Evolutionary conservation across 2,888 invertebrate genomes (phyloP).

Genomic region (Mythimna lalbum): DNA sequence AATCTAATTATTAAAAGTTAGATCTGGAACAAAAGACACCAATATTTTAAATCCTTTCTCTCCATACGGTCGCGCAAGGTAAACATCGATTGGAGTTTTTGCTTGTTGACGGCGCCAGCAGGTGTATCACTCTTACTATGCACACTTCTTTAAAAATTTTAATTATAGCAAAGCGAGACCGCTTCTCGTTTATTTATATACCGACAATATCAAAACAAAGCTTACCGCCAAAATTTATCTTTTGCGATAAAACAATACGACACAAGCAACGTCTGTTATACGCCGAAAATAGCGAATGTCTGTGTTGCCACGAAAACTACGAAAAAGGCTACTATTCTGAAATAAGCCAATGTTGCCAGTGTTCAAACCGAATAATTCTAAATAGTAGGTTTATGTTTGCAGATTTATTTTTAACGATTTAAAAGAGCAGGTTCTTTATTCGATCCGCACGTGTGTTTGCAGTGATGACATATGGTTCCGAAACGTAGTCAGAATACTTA

Average conservation of each 20-base stretch:
- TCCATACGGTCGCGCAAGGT: conserved; percentile 62
- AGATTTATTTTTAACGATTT: background rate
- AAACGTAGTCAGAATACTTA: too few species aligned
- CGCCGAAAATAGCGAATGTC: conserved; percentile 53
- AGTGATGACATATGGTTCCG: too few species aligned
- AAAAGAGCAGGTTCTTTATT: too few species aligned
- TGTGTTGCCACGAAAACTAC: conserved; percentile 60
- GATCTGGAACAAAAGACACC: conserved; percentile 83
- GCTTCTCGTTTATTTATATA: conserved; percentile 43
- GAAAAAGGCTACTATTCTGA: background rate
- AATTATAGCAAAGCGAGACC: conserved; percentile 17
- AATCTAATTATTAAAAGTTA: conserved; percentile 69
- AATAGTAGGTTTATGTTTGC: conserved; percentile 32
- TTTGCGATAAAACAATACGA: conserved; percentile 53
- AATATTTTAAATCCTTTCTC: conserved; percentile 68
- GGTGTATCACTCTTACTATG: conserved; percentile 29
- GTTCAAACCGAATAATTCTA: background rate
- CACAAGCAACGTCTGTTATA: conserved; percentile 49
- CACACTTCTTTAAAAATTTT: conserved; percentile 22
- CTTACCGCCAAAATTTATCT: conserved; percentile 69
- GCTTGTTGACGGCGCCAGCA: conserved; percentile 61
- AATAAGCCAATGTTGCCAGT: conserved; percentile 15
- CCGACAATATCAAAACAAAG: conserved; percentile 45
- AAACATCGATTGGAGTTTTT: conserved; percentile 81
- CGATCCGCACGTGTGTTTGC: too few species aligned